Evolutionary conservation across 2,888 invertebrate genomes (phyloP).

Genomic region (Abrostola triplasia): DNA sequence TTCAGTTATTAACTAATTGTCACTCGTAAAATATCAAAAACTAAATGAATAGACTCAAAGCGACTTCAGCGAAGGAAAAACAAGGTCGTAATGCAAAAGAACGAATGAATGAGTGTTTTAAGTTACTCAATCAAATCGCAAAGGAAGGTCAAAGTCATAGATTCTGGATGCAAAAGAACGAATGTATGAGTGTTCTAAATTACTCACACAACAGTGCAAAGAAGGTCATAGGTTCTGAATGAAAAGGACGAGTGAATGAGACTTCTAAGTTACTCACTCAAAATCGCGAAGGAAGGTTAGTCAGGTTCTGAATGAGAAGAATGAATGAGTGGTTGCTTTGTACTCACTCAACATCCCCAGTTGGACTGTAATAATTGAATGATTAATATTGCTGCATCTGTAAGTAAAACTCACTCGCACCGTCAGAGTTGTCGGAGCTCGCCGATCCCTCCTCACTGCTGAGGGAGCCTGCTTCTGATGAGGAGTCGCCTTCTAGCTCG

Average conservation of each 20-base stretch:
- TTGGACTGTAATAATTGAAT: not conserved
- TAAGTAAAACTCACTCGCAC: constrained; percentile 65
- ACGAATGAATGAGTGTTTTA: not conserved
- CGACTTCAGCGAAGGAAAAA: not conserved
- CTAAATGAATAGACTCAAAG: no score
- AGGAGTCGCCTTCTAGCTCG: constrained; percentile 89
- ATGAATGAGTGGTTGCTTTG: not conserved
- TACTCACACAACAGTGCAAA: not conserved
- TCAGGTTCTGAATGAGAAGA: not conserved
- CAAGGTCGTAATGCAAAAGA: not conserved
- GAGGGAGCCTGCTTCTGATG: constrained; percentile 91
- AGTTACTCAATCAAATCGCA: not conserved
- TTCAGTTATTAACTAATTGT: no score
- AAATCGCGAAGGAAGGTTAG: not conserved
- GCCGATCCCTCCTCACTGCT: constrained; percentile 91
- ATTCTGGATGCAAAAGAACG: not conserved
- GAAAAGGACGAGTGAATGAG: not conserved
- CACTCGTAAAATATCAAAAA: no score
- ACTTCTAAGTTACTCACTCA: not conserved
- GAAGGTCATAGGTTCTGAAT: not conserved
- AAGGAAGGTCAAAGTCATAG: not conserved
- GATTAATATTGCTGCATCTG: constrained; percentile 30
- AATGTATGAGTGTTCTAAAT: not conserved
- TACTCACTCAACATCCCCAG: constrained; percentile 1
- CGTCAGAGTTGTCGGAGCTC: constrained; percentile 91